Evolutionary conservation across 2,888 invertebrate genomes (phyloP).

Genomic region (Cheilosia pagana): DNA sequence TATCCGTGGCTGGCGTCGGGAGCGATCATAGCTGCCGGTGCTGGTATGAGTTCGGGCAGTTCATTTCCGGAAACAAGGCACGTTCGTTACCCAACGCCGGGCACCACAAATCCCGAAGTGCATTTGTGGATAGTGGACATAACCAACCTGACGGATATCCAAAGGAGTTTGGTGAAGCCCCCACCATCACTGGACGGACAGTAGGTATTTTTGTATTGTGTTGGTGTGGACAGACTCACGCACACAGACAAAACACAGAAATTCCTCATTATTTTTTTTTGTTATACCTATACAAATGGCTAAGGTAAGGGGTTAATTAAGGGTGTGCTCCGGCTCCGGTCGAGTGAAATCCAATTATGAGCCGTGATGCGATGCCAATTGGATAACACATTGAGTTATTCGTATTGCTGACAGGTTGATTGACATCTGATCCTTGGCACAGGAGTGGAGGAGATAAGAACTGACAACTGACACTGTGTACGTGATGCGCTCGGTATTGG

Average conservation of each 20-base stretch:
- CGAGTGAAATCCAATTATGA: conserved; percentile 63
- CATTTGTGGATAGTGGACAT: conserved; percentile 92
- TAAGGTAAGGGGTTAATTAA: conserved; percentile 32
- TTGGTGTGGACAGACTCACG: conserved; percentile 35
- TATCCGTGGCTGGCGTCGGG: conserved; percentile 93
- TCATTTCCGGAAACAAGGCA: conserved; percentile 92
- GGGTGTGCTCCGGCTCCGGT: neutral
- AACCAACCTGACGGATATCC: conserved; percentile 87
- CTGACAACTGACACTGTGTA: conserved; percentile 19
- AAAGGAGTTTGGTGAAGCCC: conserved; percentile 88
- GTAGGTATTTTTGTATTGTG: conserved; percentile 85
- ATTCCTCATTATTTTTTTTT: neutral
- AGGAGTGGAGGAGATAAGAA: conserved; percentile 15
- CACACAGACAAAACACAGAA: conserved; percentile 24
- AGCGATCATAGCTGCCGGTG: conserved; percentile 86
- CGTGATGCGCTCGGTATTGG: conserved; percentile 27
- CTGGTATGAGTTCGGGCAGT: conserved; percentile 85
- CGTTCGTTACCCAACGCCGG: conserved; percentile 94
- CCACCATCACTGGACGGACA: conserved; percentile 91
- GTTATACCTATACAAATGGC: conserved; percentile 4
- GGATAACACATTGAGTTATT: conserved; percentile 65
- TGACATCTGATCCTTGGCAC: conserved; percentile 29
- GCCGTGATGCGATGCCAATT: conserved; percentile 56
- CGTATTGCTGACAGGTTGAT: conserved; percentile 61
- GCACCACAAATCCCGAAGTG: conserved; percentile 93